Evolutionary conservation across 2,888 invertebrate genomes (phyloP).

Genomic region (Agrotis segetum): DNA sequence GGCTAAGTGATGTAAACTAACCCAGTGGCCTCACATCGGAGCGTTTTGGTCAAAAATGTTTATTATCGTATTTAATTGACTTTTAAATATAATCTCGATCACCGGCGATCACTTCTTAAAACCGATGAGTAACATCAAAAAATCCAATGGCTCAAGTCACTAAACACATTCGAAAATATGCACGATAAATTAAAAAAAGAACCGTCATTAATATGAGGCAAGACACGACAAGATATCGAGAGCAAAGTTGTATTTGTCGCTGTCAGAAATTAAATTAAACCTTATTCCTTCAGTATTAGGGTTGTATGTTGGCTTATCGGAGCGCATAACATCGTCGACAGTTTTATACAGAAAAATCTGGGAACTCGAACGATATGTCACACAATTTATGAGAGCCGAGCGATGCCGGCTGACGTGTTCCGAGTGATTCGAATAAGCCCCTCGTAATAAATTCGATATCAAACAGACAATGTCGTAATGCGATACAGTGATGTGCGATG

Average conservation of each 20-base stretch:
- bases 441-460: constrained; percentile 87
- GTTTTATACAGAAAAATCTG: constrained; percentile 81
- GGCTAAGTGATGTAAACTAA: constrained; percentile 42
- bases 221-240: constrained; percentile 78
- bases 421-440: constrained; percentile 83
- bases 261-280: constrained; percentile 66
- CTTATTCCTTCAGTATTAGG: constrained; percentile 70
- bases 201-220: constrained; percentile 85
- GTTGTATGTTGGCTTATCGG: constrained; percentile 62
- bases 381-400: constrained; percentile 85
- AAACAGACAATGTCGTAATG: constrained; percentile 87
- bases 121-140: constrained; percentile 74
- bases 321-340: constrained; percentile 61
- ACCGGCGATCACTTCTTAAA: constrained; percentile 69
- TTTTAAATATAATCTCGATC: constrained; percentile 70
- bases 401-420: constrained; percentile 82
- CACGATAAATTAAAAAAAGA: constrained; percentile 84
- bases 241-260: constrained; percentile 66
- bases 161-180: constrained; percentile 77
- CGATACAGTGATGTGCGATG: constrained; percentile 84
- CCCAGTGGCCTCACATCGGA: constrained; percentile 54
- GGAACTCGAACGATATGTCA: constrained; percentile 86
- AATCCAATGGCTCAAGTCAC: constrained; percentile 67
- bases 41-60: constrained; percentile 60
- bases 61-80: constrained; percentile 66